Base-by-base conservation (phyloP, 2,113 vertebrate species). In the Rhynchopsitta pachyrhyncha region DNA sequence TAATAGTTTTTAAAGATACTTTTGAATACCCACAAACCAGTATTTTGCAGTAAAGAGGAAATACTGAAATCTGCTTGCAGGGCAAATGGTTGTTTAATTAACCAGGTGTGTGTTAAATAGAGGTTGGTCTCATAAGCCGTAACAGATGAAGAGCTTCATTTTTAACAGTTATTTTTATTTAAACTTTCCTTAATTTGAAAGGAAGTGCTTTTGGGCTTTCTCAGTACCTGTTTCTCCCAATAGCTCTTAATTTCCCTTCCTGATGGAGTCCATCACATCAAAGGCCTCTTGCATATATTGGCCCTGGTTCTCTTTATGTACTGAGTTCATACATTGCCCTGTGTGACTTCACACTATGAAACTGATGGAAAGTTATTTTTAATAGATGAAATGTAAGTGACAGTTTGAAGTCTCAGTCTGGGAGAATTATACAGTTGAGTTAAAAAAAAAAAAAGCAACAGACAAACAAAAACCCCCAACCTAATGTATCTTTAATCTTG, bases 21-120 rank as follows among this genome's bases (percentile, higher is more conserved):
- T 74, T 23, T 78, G 22, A 44, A 86, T 59, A n/a, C 29, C 28
- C 28, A 7, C 16, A 53, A 71, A 76, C 7, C 33, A n/a, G 4
- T 41, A 25, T 53, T 25, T 82, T 24, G 33, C 60, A 84, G 46
- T 82, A 82, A 94, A 71, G 4, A 85, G 23, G 8, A 52, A 82
- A 31, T 24, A 46, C 8, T 59, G 31, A 64, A 22, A 79, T 74
- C 37, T 71, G 24, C 27, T 82, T 53, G n/a, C 50, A 89, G 78
- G 28, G 44, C 83, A 88, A 63, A 70, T 31, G 4, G 28, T 53
- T 80, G 41, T 76, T 82, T 94, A 82, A 73, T 93, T 63, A 82
- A 79, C 17, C 16, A 70, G 37, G 28, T 78, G 11, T 33, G 9
- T 76, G 33, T 87, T 82, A 63, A 85, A 57, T 67, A 18, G 46